These are phyloP conservation scores for Drosophila littoralis DNA, from an alignment of 1,140 invertebrate species.

Conservation along the genomic window DNA sequence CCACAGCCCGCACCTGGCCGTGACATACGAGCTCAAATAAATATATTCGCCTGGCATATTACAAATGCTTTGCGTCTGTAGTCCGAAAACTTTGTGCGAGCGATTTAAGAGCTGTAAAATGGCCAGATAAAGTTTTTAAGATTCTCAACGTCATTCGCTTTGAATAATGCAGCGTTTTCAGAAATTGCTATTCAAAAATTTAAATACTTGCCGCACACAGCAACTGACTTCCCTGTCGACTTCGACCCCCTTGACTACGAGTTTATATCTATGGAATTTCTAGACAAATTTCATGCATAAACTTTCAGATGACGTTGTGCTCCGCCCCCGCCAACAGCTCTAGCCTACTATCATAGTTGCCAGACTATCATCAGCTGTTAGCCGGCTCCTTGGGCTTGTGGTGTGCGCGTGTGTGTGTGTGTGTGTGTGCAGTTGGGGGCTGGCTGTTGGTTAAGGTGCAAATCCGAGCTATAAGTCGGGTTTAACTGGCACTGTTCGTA, in stretches of 20 bases:
- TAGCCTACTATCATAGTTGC: slow-evolving; percentile 7
- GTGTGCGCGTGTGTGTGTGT: slow-evolving; percentile 10
- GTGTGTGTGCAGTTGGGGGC: not conserved
- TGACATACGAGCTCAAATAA: slow-evolving; percentile 78
- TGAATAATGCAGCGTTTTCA: slow-evolving; percentile 42
- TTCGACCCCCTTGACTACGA: not conserved
- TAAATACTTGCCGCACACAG: slow-evolving; percentile 41
- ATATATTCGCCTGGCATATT: slow-evolving; percentile 76
- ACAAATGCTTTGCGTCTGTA: slow-evolving; percentile 75
- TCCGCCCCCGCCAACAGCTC: not conserved
- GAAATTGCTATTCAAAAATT: slow-evolving; percentile 64
- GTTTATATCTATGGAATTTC: slow-evolving; percentile 50
- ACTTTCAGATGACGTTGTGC: slow-evolving; percentile 67
- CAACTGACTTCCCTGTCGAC: slow-evolving; percentile 11
- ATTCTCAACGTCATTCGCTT: slow-evolving; percentile 40
- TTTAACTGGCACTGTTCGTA: slow-evolving; percentile 39
- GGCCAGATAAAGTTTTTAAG: slow-evolving; percentile 39
- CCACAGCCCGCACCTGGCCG: slow-evolving; percentile 1
- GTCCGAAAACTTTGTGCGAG: slow-evolving; percentile 62
- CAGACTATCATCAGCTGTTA: slow-evolving; percentile 67
- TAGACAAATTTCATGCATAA: slow-evolving; percentile 68
- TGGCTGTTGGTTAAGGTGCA: slow-evolving; percentile 1
- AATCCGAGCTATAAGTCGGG: slow-evolving; percentile 45
- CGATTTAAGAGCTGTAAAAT: slow-evolving; percentile 23
- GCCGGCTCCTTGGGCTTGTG: slow-evolving; percentile 29